phyloP scores from a whole-genome alignment of 2,113 vertebrate genomes.

The Urocitellus parryii region DNA sequence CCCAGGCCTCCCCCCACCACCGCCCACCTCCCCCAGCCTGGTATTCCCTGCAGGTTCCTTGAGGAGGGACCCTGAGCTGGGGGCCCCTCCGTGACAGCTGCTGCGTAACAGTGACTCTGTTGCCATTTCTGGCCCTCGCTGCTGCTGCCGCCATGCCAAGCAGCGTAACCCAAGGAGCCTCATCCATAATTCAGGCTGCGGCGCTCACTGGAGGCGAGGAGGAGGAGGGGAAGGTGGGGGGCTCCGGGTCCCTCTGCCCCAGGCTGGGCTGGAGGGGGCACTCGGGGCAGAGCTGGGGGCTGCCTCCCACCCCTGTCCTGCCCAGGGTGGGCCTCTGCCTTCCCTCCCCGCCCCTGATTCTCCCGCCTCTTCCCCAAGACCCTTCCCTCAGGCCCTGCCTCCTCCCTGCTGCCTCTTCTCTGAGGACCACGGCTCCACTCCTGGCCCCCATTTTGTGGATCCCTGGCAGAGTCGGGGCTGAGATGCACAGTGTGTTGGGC shows the following conservation, averaged over 20 bases:
- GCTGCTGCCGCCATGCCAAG: slow-evolving; percentile 76
- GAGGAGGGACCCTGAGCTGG: slow-evolving; percentile 86
- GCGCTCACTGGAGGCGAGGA: slow-evolving; percentile 84
- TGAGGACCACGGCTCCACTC: background rate
- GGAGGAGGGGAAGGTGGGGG: slow-evolving; percentile 84
- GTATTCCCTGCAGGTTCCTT: background rate
- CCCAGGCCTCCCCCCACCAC: background rate
- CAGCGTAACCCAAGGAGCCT: slow-evolving; percentile 89
- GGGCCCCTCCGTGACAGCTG: slow-evolving; percentile 88
- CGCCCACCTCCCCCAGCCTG: background rate
- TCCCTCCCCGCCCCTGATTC: background rate
- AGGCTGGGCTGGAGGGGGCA: slow-evolving; percentile 8
- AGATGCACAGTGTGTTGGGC: background rate
- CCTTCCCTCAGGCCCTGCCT: background rate
- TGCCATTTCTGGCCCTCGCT: slow-evolving; percentile 90
- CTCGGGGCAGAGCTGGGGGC: slow-evolving; percentile 24
- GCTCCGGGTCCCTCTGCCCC: slow-evolving; percentile 72
- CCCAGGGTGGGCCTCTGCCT: background rate
- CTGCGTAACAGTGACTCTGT: slow-evolving; percentile 89
- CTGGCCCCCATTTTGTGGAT: background rate
- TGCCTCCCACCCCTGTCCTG: background rate
- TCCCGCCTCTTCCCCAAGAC: background rate
- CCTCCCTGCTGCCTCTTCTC: background rate
- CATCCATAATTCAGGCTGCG: slow-evolving; percentile 88
- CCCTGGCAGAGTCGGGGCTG: background rate